phyloP scores from a whole-genome alignment of 2,113 vertebrate genomes.

The Geococcyx californianus region DNA sequence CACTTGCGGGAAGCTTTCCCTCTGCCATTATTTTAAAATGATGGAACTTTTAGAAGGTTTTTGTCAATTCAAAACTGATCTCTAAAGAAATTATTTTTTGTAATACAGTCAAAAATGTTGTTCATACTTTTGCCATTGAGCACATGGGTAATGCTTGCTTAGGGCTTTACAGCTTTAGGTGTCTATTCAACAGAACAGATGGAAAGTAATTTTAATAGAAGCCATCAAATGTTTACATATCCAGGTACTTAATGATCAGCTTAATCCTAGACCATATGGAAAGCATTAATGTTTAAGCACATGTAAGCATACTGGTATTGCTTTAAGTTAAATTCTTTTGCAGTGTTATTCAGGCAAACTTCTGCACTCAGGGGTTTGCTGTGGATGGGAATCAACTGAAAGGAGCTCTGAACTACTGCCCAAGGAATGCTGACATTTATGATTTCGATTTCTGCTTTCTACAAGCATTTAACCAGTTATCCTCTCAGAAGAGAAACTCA shows the following conservation, averaged over 20 bases:
- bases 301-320: not conserved
- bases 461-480: not conserved
- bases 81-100: not conserved
- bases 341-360: not conserved
- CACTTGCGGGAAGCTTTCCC: not conserved
- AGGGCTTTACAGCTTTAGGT: not conserved
- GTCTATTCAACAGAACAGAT: not conserved
- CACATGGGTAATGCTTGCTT: not conserved
- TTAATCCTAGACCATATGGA: not conserved
- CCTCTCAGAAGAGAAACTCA: not conserved
- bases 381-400: not conserved
- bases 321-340: not conserved
- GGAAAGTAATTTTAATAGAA: conserved; percentile 3
- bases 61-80: not conserved
- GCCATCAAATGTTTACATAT: not conserved
- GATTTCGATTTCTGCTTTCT: not conserved
- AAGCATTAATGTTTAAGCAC: not conserved
- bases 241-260: not conserved
- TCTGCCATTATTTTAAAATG: not conserved
- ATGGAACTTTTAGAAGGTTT: not conserved
- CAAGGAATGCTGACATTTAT: not conserved
- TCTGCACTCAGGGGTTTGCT: not conserved
- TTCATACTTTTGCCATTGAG: not conserved
- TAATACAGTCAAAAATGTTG: not conserved
- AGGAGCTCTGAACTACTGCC: not conserved